These are phyloP conservation scores for Xanthostigma xanthostigma DNA, from an alignment of 2,888 invertebrate species.

Conservation along the genomic window DNA sequence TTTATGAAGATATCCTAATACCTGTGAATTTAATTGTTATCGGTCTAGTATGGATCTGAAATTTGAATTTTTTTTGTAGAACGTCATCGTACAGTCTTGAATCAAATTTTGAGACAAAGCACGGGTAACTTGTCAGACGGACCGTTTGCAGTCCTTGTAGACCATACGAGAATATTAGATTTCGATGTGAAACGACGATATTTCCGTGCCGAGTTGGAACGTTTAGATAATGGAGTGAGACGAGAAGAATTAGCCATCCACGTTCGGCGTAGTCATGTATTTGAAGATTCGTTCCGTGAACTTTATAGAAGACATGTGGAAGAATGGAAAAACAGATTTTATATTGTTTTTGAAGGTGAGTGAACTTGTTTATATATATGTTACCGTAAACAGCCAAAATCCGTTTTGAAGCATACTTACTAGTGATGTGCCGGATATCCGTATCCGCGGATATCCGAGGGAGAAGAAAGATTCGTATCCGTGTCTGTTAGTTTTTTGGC, in stretches of 20 bases:
- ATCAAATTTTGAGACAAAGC: constrained; percentile 75
- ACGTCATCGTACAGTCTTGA: constrained; percentile 73
- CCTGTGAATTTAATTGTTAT: constrained; percentile 1
- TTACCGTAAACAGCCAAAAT: too few relatives aligned
- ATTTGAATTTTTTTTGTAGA: constrained; percentile 35
- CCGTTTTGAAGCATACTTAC: too few relatives aligned
- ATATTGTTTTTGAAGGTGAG: constrained; percentile 79
- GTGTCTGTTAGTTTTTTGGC: too few relatives aligned
- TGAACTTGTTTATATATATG: neutral
- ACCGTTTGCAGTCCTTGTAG: constrained; percentile 74
- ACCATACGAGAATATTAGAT: constrained; percentile 74
- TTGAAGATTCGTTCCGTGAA: constrained; percentile 80
- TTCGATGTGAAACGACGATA: constrained; percentile 81
- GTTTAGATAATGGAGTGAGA: constrained; percentile 62
- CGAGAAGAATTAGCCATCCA: constrained; percentile 77
- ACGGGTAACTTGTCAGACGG: constrained; percentile 67
- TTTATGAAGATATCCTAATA: too few relatives aligned
- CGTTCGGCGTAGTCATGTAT: constrained; percentile 67
- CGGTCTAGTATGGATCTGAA: neutral
- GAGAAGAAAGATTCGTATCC: too few relatives aligned
- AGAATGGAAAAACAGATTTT: constrained; percentile 86
- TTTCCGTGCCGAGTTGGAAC: constrained; percentile 74
- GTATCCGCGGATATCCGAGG: too few relatives aligned
- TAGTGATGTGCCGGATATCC: too few relatives aligned
- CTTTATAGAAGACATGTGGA: constrained; percentile 65